Evolutionary conservation across 37 sponge, comb jelly and placozoan genomes (phyloP), one percentile per base, ranked within the genome.

Genomic region (Hexactinellida sp.): DNA sequence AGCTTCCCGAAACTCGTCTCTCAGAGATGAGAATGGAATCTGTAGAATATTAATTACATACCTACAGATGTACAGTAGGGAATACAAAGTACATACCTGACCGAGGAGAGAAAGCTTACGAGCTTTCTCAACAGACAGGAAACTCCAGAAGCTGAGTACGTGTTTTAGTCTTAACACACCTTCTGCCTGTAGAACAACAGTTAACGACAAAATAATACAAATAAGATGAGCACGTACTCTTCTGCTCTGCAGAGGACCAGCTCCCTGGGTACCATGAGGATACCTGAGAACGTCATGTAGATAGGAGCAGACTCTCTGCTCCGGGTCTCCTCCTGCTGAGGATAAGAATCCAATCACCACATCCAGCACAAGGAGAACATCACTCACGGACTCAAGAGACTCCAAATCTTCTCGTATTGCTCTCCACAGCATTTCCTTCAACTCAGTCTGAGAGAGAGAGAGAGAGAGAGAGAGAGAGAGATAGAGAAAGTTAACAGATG

Each of bases 271-370:
- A 32, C 19, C 30, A 10, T 63, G 76, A 63, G 76, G 34, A 28
- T 63, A 63, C 13, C 34, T 63, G 3, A 63, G 30, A n/a, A 63
- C 76, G 34, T n/a, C 76, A n/a, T 63, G 34, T 3, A 63, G 76
- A 63, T 63, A 63, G 5, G 76, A 32, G 34, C 1, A 63, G 1
- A 63, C 3, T 63, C 13, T 63, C 34, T 63, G 76, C 13, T 63
- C 76, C 3, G 76, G 76, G 34, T 63, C 76, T n/a, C 76, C 76
- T 63, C 76, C 76, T n/a, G 76, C 76, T 63, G 76, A 63, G 25
- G 76, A 10, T 63, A 63, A 63, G 76, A 63, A 63, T 63, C 76
- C 76, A 63, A 63, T 63, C 76, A 63, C 76, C 5, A 63, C 76
- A 63, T 63, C 76, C 30, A 63, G 30, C 34, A 63, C 76, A 21